Evolutionary conservation across 2,797 vertebrate genomes (phyloP).

Genomic region (Schizopygopsis malacanthus): DNA sequence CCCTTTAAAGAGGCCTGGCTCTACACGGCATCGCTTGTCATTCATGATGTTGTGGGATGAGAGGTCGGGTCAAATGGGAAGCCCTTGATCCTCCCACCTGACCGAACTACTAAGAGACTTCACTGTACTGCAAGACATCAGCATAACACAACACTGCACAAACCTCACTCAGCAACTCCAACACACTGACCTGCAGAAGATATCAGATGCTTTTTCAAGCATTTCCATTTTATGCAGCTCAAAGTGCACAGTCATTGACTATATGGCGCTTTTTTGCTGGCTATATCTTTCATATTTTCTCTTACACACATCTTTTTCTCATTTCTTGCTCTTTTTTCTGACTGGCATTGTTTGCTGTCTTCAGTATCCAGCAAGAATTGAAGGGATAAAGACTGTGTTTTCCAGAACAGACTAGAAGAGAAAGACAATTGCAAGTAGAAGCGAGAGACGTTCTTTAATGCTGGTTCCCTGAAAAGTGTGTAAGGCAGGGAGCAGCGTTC

Average conservation of each 20-base stretch:
- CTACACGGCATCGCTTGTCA: conserved; percentile 4
- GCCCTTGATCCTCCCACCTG: conserved; percentile 35
- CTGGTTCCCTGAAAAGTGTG: conserved; percentile 15
- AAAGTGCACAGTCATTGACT: conserved; percentile 5
- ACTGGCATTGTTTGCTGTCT: neutral
- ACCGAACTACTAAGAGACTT: conserved; percentile 26
- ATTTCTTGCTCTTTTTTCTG: conserved; percentile 1
- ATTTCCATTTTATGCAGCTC: conserved; percentile 30
- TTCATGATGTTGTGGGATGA: conserved; percentile 26
- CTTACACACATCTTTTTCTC: neutral
- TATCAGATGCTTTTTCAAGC: conserved; percentile 1
- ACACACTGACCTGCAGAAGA: conserved; percentile 28
- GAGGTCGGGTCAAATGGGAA: conserved; percentile 18
- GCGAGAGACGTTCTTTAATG: conserved; percentile 50
- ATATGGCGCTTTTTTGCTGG: neutral
- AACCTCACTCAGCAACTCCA: conserved; percentile 18
- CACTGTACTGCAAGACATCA: conserved; percentile 33
- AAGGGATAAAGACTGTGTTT: conserved; percentile 23
- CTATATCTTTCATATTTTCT: neutral
- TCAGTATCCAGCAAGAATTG: neutral
- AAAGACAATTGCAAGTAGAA: conserved; percentile 52
- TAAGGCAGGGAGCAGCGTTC: conserved; percentile 26
- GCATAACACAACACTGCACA: neutral
- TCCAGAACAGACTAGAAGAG: conserved; percentile 50
- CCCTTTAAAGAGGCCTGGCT: conserved; percentile 14